Conservation (phyloP, 2,888 invertebrate species). For the Ophraella communa region DNA sequence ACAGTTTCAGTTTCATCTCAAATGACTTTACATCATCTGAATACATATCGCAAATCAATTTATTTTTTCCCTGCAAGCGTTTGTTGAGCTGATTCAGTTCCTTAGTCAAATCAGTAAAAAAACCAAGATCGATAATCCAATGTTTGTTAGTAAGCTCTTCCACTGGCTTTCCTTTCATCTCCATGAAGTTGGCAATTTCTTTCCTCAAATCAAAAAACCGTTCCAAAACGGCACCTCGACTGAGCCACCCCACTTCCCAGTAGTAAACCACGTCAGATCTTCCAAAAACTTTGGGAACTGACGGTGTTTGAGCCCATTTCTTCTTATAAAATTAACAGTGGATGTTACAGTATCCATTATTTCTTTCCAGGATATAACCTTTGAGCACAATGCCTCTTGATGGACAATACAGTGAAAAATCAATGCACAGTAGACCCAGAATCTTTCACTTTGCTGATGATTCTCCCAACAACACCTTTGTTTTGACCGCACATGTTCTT, state of each 20-base stretch:
- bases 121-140: neutral
- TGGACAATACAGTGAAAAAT: neutral
- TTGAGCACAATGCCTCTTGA: neutral
- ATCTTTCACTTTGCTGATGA: neutral
- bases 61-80: slow-evolving; percentile 13
- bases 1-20: slow-evolving; percentile 8
- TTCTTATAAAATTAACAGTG: too few species aligned
- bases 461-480: neutral
- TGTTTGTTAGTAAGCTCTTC: neutral
- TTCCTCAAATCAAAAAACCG: slow-evolving; percentile 31
- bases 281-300: slow-evolving; percentile 35
- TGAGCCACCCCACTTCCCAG: slow-evolving; percentile 37
- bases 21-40: neutral
- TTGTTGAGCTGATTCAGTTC: slow-evolving; percentile 23
- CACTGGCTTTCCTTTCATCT: slow-evolving; percentile 10
- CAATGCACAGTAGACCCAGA: neutral
- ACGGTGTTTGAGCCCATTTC: slow-evolving; percentile 20
- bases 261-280: slow-evolving; percentile 34
- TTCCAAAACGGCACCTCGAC: slow-evolving; percentile 34
- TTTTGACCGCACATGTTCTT: slow-evolving; percentile 2
- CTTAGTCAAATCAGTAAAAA: slow-evolving; percentile 14
- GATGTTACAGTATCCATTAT: too few species aligned
- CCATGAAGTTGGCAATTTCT: slow-evolving; percentile 35
- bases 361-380: neutral
- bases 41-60: slow-evolving; percentile 5